Conservation (phyloP, 2,113 vertebrate species). For the Malurus cyaneus region DNA sequence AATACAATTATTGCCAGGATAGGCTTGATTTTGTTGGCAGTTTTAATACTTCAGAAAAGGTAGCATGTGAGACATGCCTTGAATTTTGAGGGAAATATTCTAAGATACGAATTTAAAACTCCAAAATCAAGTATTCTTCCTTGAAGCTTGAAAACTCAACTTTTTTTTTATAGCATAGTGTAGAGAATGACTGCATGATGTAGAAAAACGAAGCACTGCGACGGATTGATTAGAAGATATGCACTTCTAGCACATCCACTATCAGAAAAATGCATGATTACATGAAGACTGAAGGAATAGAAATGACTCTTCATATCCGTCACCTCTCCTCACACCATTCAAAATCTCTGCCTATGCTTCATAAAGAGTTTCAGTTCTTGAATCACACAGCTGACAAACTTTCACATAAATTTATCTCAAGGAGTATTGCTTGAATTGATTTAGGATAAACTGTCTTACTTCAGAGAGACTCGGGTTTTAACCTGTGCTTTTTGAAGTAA, state of each 20-base stretch:
- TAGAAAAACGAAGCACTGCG: background rate
- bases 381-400: slow-evolving; percentile 36
- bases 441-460: slow-evolving; percentile 6
- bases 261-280: background rate
- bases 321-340: background rate
- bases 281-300: background rate
- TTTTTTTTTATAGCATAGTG: background rate
- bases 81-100: background rate
- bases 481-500: background rate
- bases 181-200: background rate
- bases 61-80: background rate
- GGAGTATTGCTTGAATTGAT: slow-evolving; percentile 33
- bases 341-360: background rate
- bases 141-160: background rate
- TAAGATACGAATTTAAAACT: background rate
- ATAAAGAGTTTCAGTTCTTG: background rate
- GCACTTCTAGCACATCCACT: background rate
- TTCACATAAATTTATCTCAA: slow-evolving; percentile 2
- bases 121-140: background rate
- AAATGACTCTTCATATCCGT: background rate
- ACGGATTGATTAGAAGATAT: background rate
- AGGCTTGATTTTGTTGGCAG: background rate
- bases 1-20: background rate
- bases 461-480: background rate
- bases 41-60: background rate